Conservation (phyloP, 2,888 invertebrate genomes). For the Sceliomorpha sp. region DNA sequence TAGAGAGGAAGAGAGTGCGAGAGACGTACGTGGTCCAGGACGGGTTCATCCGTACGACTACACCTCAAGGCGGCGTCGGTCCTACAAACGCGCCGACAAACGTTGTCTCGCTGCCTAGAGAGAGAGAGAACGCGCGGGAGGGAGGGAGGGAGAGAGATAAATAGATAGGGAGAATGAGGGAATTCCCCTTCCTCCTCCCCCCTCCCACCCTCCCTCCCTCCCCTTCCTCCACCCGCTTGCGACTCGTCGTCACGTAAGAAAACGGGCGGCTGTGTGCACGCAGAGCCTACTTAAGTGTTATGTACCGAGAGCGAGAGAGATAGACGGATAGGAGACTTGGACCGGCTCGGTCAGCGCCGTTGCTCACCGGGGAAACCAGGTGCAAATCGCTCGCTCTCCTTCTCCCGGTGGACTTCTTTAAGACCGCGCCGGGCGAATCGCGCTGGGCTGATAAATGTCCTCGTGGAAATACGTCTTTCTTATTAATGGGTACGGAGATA, state of each 20-base stretch:
- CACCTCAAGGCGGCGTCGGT: conserved; percentile 72
- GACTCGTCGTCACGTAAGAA: conserved; percentile 37
- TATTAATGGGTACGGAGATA: too few relatives aligned
- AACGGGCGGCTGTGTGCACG: conserved; percentile 52
- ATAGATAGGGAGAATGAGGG: background rate
- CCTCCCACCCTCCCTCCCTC: conserved; percentile 47
- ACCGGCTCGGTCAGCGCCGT: conserved; percentile 19
- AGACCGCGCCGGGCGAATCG: conserved; percentile 40
- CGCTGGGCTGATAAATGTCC: conserved; percentile 42
- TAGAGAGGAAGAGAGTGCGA: too few relatives aligned
- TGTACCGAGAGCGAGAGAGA: conserved; percentile 54
- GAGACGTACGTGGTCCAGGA: conserved; percentile 43
- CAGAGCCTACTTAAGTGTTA: conserved; percentile 55
- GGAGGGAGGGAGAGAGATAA: background rate
- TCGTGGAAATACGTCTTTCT: conserved; percentile 12
- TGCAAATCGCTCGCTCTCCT: conserved; percentile 63
- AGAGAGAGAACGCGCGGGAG: background rate
- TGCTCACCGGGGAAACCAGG: conserved; percentile 57
- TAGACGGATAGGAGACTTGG: too few relatives aligned
- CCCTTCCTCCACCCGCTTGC: too few relatives aligned
- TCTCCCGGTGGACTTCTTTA: conserved; percentile 18
- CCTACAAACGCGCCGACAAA: conserved; percentile 79
- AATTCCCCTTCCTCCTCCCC: conserved; percentile 40
- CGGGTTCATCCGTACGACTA: conserved; percentile 56
- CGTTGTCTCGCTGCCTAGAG: conserved; percentile 70